Conservation (phyloP, 2,888 invertebrate genomes). For the Thysanoteuthis rhombus region DNA sequence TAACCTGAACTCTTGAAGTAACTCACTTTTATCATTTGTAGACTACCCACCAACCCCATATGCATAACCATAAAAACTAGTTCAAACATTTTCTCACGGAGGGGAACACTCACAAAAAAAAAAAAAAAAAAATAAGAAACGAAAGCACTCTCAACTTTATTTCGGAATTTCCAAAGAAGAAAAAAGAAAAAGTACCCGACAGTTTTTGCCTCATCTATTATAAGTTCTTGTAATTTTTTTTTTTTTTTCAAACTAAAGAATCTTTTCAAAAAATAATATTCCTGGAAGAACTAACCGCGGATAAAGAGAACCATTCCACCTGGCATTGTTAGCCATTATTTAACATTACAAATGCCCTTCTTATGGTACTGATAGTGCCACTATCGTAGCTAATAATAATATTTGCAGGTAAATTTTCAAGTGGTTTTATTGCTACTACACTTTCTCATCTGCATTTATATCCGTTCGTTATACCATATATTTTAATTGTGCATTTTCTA, state of each 20-base stretch:
- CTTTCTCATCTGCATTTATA: neutral
- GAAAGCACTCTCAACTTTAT: too few species aligned
- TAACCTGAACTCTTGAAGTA: neutral
- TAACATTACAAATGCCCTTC: neutral
- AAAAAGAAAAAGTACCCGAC: too few species aligned
- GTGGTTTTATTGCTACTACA: neutral
- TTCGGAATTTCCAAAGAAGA: too few species aligned
- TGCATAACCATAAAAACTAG: neutral
- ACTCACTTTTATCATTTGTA: neutral
- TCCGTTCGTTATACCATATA: neutral
- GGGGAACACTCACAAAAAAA: neutral
- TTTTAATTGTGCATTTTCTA: neutral
- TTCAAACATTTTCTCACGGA: neutral
- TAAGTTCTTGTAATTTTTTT: too few species aligned
- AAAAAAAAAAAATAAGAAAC: neutral
- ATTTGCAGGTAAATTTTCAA: neutral
- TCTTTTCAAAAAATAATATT: neutral
- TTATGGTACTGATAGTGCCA: neutral
- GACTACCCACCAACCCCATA: neutral
- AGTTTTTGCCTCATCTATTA: too few species aligned
- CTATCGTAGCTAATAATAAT: slow-evolving; percentile 12
- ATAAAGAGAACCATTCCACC: neutral
- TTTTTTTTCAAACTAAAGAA: neutral
- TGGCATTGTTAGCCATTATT: neutral
- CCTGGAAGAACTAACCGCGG: neutral